Evolutionary conservation across 2,797 vertebrate species (phyloP).

Genomic region (Pseudochromis fuscus): DNA sequence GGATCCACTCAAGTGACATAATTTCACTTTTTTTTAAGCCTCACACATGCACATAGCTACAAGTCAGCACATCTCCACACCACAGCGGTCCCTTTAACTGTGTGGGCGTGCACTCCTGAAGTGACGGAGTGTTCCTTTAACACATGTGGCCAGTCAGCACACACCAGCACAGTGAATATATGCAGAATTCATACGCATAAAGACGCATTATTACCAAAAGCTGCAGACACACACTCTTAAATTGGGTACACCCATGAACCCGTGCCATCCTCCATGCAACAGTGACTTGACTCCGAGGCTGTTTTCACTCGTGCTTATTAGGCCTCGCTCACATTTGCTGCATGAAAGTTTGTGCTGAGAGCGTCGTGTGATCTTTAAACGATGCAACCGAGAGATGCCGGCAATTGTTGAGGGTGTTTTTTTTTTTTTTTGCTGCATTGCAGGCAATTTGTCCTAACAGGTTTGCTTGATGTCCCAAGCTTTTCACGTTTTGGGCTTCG

Average conservation of each 20-base stretch:
- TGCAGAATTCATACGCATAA: neutral
- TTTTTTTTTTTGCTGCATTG: constrained; percentile 32
- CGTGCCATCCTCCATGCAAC: constrained; percentile 5
- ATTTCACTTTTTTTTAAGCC: too few relatives aligned
- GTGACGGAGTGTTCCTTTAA: constrained; percentile 26
- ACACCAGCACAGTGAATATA: neutral
- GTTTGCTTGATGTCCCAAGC: constrained; percentile 37
- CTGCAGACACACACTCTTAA: neutral
- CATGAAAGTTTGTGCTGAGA: constrained; percentile 32
- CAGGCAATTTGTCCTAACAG: constrained; percentile 47
- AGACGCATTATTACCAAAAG: too few relatives aligned
- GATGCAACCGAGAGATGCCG: constrained; percentile 26
- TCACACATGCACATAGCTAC: too few relatives aligned
- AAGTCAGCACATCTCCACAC: neutral
- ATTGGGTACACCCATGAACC: constrained; percentile 5
- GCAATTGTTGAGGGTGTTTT: constrained; percentile 15
- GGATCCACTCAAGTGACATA: neutral
- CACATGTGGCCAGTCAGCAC: neutral
- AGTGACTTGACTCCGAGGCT: constrained; percentile 23
- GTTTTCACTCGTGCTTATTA: constrained; percentile 26
- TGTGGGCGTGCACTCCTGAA: neutral
- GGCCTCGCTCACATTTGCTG: constrained; percentile 28
- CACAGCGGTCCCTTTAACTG: neutral
- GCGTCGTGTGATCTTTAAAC: constrained; percentile 52
- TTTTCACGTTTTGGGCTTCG: constrained; percentile 26